Percentiles rank a stretch among this genome's conserved stretches.
Evolutionary conservation across 2,113 vertebrate genomes (phyloP).

Genomic region (Salvator merianae): DNA sequence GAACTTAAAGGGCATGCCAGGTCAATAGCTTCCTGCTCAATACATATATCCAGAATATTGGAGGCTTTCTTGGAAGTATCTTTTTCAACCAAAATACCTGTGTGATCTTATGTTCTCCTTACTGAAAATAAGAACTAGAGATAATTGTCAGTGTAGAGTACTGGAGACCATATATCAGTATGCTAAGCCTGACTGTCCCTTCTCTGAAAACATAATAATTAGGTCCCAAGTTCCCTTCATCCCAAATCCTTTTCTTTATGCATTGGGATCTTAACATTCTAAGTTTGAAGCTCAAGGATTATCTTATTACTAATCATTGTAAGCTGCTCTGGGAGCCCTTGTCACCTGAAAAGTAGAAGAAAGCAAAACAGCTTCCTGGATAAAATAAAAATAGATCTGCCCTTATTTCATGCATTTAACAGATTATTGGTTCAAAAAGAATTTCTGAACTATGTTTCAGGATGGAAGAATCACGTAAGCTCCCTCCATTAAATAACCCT

Average conservation of each 20-base stretch:
- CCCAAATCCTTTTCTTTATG: not conserved
- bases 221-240: not conserved
- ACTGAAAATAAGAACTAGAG: no score
- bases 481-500: not conserved
- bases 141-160: not conserved
- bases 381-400: not conserved
- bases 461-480: not conserved
- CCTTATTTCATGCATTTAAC: not conserved
- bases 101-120: no score
- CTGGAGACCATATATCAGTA: not conserved
- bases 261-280: no score
- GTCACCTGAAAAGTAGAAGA: no score
- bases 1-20: not conserved
- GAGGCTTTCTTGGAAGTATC: not conserved
- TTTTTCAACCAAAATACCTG: no score
- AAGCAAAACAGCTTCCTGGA: no score
- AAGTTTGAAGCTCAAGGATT: no score
- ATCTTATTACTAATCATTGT: no score
- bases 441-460: not conserved
- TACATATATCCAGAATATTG: not conserved
- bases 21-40: not conserved
- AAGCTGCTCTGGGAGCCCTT: no score
- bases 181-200: no score
- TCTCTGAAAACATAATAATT: no score
- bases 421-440: not conserved